Base-by-base conservation (phyloP, 2,113 vertebrate genomes). In the Pogona vitticeps region DNA sequence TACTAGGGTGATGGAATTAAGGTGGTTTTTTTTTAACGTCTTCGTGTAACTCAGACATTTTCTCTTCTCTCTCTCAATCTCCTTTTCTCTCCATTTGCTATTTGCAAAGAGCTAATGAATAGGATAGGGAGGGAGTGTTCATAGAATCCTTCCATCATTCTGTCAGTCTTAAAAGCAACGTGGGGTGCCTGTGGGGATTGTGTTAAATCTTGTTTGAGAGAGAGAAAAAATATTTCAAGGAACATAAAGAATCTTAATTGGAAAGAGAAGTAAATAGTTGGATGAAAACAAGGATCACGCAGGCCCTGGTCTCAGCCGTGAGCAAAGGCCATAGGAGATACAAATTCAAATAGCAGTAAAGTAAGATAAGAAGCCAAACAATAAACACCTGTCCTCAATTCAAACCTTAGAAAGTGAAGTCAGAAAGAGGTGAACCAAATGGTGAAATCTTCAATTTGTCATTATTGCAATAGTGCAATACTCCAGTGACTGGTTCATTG, bases 1-100 rank as follows among this genome's bases (percentile, higher is more conserved):
- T 81, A 56, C 70, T 78, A 86, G 21, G 78, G 42, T 81, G 78
- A 86, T 81, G 56, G 18, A 87, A 87, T 87, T 67, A n/a, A n/a
- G n/a, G n/a, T n/a, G n/a, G n/a, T n/a, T 31, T 15, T 26, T 18
- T 83, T 82, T n/a, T n/a, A 9, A 72, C 31, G 67, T 86, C 79
- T 80, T 28, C 61, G 40, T 79, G 15, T 46, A 86, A 75, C 2
- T 73, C 38, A 33, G 52, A 75, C 3, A 65, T 75, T 80, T 77
- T 81, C 58, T 56, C 8, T 38, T 33, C 40, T 58, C 56, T 23
- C 59, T n/a, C n/a, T n/a, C n/a, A n/a, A n/a, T n/a, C n/a, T n/a
- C n/a, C n/a, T n/a, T 21, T 38, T 33, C 40, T 58, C 56, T 23
- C 59, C 31, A 36, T 65, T 87, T 76, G 42, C 40, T 67, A 67